These are phyloP conservation scores for Prinia subflava DNA, from an alignment of 2,113 vertebrate species.

Conservation along the genomic window DNA sequence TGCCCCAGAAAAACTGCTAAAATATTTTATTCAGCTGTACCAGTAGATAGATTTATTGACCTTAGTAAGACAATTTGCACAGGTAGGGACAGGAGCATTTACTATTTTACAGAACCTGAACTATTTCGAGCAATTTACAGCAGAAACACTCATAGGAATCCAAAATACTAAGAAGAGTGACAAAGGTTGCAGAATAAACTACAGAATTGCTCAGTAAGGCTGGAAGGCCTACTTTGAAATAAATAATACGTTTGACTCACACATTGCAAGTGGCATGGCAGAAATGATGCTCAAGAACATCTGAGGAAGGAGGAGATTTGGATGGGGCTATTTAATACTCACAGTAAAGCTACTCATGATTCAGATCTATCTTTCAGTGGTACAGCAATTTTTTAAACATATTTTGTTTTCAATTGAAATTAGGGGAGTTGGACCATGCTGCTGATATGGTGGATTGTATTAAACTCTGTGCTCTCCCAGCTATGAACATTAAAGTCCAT, in stretches of 20 bases:
- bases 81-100: neutral
- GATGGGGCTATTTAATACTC: neutral
- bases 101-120: neutral
- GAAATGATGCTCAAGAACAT: neutral
- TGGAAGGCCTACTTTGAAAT: neutral
- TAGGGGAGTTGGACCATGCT: neutral
- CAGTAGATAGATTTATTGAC: neutral
- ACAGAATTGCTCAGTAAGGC: neutral
- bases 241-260: neutral
- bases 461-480: neutral
- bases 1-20: neutral
- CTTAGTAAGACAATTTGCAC: neutral
- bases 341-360: neutral
- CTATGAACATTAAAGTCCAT: neutral
- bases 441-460: neutral
- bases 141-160: neutral
- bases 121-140: neutral
- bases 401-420: neutral
- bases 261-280: neutral
- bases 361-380: neutral
- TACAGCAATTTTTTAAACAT: neutral
- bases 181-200: neutral
- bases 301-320: neutral
- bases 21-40: neutral
- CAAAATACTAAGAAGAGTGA: neutral